A percentile compares a stretch with the other conserved stretches of the same genome.
These are phyloP conservation scores for Thalassoma bifasciatum DNA, from an alignment of 2,113 vertebrate species.

Conservation along the genomic window DNA sequence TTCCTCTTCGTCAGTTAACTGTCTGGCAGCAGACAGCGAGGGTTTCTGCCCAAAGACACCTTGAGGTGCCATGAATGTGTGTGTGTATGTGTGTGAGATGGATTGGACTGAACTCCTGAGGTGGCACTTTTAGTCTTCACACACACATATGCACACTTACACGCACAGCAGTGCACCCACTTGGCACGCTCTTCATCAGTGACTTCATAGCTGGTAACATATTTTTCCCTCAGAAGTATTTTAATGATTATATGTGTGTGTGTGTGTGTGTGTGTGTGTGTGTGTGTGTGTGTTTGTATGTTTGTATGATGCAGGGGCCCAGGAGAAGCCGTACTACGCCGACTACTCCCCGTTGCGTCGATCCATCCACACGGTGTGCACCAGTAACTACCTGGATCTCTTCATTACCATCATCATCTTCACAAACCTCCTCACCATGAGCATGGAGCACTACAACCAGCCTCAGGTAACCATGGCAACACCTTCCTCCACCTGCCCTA, in stretches of 20 bases:
- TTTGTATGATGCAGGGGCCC: slow-evolving; percentile 85
- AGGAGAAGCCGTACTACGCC: slow-evolving; percentile 92
- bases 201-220: slow-evolving; percentile 65
- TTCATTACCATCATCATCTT: slow-evolving; percentile 98
- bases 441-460: slow-evolving; percentile 98
- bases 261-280: slow-evolving; percentile 35
- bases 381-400: slow-evolving; percentile 96
- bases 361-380: slow-evolving; percentile 92
- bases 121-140: slow-evolving; percentile 62
- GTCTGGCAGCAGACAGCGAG: slow-evolving; percentile 67
- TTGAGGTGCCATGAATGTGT: slow-evolving; percentile 71
- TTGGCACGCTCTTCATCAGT: slow-evolving; percentile 66
- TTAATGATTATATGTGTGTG: slow-evolving; percentile 53
- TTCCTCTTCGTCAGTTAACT: slow-evolving; percentile 63
- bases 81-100: slow-evolving; percentile 52
- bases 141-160: slow-evolving; percentile 23
- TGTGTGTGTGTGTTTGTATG: slow-evolving; percentile 47
- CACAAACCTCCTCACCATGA: slow-evolving; percentile 97
- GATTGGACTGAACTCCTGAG: slow-evolving; percentile 69
- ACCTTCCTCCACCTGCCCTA: slow-evolving; percentile 54
- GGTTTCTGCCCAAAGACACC: slow-evolving; percentile 81
- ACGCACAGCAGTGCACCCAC: slow-evolving; percentile 30
- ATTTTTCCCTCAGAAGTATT: slow-evolving; percentile 59
- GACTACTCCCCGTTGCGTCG: slow-evolving; percentile 90
- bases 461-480: slow-evolving; percentile 88